Evolutionary conservation across 2,888 invertebrate genomes (phyloP).

Genomic region (Nomada ferruginata): DNA sequence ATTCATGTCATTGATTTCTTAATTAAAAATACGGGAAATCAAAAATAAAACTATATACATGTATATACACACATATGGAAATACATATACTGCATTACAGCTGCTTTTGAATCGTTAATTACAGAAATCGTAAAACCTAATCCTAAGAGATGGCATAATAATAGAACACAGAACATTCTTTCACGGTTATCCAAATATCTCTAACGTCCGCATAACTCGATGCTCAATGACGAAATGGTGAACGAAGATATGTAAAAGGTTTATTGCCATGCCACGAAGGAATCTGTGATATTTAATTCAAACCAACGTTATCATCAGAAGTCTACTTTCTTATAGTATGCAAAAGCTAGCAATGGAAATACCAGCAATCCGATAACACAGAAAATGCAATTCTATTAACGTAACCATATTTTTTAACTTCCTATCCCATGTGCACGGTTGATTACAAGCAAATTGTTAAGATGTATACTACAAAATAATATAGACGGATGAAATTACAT

Average conservation of each 20-base stretch:
- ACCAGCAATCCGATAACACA: background rate
- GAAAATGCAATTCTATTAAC: background rate
- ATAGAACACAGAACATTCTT: background rate
- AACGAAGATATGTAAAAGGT: conserved; percentile 3
- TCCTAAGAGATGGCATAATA: background rate
- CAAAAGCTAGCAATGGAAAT: conserved; percentile 1
- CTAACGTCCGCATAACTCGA: conserved; percentile 14
- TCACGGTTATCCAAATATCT: conserved; percentile 15
- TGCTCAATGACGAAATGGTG: conserved; percentile 21
- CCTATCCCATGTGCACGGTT: too few species aligned
- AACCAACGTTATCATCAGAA: conserved; percentile 29
- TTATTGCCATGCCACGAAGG: too few species aligned
- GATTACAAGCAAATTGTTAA: too few species aligned
- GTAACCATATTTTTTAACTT: too few species aligned
- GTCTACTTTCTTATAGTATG: conserved; percentile 13
- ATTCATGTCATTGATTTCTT: too few species aligned
- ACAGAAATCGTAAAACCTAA: background rate
- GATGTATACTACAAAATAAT: background rate
- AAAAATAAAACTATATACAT: too few species aligned
- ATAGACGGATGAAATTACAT: background rate
- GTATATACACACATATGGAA: too few species aligned
- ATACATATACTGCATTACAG: too few species aligned
- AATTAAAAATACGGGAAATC: too few species aligned
- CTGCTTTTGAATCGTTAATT: background rate
- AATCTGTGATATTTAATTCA: conserved; percentile 25